Evolutionary conservation across 2,797 vertebrate genomes (phyloP), one percentile per base, ranked within the genome.

Genomic region (Anabacerthia variegaticeps): DNA sequence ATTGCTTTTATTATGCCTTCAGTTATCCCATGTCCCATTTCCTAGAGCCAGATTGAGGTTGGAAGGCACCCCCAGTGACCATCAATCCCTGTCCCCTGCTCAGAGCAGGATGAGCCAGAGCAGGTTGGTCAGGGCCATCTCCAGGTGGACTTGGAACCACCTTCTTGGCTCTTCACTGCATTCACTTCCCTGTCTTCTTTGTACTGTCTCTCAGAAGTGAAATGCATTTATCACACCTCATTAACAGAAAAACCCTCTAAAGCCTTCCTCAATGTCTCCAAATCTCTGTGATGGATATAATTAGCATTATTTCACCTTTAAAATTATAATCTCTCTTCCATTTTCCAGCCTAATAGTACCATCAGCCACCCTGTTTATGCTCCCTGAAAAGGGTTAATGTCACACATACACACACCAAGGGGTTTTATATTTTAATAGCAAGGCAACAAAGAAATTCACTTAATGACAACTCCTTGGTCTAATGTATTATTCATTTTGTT

Each of bases 401-500:
- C 76, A 66, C 4, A 46, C 24, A 39, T 5, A 28, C 17, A 59
- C 51, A 81, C 36, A 66, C 62, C 24, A 19, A 62, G 37, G 62
- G 44, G 24, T 85, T 84, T 56, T 75, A 24, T 59, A 74, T 84
- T 93, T 86, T 71, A 56, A 69, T 28, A 65, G 67, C 48, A 69
- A 92, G 55, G 51, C 83, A 93, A 94, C 73, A 88, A 65, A 83
- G 89, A 83, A 76, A 92, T 85, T 69, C 89, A 90, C 58, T 90
- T 93, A 92, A 90, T 68, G 91, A 92, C 80, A 94, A 92, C 44
- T 90, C 89, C 89, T 93, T 73, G 73, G 73, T n/a, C 69, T 95
- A 82, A 96, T 96, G 94, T 63, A 96, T 97, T 93, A 96, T 96
- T 96, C 69, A 96, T 95, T 92, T 78, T 84, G 88, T 95, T 86